Evolutionary conservation across 2,888 invertebrate species (phyloP).

Genomic region (Andrena dorsata): DNA sequence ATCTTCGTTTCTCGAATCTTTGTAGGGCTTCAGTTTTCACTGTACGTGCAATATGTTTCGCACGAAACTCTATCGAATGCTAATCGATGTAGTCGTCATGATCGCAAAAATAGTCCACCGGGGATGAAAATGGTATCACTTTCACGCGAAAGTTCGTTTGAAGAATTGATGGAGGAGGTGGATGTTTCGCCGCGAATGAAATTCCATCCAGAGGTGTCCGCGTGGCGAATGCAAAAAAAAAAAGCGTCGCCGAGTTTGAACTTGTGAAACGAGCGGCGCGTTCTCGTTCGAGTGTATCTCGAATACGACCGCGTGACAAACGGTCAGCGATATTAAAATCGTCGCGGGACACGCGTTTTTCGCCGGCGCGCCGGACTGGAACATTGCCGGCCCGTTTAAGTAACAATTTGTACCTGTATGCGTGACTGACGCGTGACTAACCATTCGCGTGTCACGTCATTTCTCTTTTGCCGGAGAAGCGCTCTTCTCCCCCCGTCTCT

Average conservation of each 20-base stretch:
- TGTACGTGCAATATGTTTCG: too few species aligned
- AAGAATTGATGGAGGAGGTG: not conserved
- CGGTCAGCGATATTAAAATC: slow-evolving; percentile 66
- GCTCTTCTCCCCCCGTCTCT: slow-evolving; percentile 36
- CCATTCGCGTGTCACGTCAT: slow-evolving; percentile 74
- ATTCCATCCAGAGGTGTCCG: not conserved
- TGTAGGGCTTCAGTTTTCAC: too few species aligned
- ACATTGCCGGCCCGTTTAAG: slow-evolving; percentile 44
- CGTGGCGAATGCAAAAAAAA: not conserved
- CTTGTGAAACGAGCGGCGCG: slow-evolving; percentile 3
- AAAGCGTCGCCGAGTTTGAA: not conserved
- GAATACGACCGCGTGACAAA: slow-evolving; percentile 53
- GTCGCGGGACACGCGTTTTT: slow-evolving; percentile 65
- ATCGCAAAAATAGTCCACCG: too few species aligned
- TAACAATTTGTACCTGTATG: slow-evolving; percentile 70
- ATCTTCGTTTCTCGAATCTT: too few species aligned
- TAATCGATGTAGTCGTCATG: too few species aligned
- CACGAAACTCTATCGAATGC: too few species aligned
- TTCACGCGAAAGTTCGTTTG: not conserved
- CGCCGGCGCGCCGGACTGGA: slow-evolving; percentile 30
- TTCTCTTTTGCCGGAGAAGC: slow-evolving; percentile 66
- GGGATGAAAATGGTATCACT: too few species aligned
- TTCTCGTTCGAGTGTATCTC: slow-evolving; percentile 25
- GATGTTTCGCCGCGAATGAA: not conserved
- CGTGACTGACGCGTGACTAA: slow-evolving; percentile 75